Evolutionary conservation across 2,113 vertebrate species (phyloP).

Genomic region (Corythaixoides concolor): DNA sequence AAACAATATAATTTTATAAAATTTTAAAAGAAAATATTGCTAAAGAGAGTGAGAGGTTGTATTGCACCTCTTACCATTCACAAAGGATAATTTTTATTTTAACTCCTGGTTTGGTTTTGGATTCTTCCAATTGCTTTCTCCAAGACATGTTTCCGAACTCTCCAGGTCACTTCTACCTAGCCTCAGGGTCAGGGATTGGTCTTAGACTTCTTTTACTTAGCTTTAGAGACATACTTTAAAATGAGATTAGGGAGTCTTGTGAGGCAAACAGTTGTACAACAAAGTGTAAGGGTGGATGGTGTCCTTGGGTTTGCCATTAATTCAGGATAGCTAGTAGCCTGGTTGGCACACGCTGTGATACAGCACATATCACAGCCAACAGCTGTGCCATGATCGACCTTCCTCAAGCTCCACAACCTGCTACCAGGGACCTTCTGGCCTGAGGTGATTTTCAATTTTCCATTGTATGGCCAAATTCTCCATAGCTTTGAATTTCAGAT

Average conservation of each 20-base stretch:
- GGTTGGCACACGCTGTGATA: neutral
- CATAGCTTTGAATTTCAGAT: neutral
- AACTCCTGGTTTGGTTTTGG: neutral
- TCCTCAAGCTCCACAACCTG: neutral
- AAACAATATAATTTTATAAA: neutral
- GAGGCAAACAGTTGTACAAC: neutral
- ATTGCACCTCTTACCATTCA: neutral
- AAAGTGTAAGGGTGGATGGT: neutral
- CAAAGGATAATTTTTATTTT: neutral
- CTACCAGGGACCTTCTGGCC: neutral
- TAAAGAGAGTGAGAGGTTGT: neutral
- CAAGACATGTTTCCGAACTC: neutral
- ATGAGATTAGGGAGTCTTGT: neutral
- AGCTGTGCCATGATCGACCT: neutral
- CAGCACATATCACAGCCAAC: neutral
- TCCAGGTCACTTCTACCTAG: neutral
- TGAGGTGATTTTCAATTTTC: neutral
- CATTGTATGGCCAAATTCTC: neutral
- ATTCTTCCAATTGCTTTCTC: neutral
- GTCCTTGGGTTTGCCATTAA: neutral
- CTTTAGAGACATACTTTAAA: neutral
- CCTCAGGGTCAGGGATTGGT: neutral
- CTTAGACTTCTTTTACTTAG: neutral
- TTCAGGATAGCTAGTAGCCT: neutral
- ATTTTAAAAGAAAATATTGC: neutral